Base-by-base conservation (phyloP, 2,797 vertebrate species). In the Allobates femoralis region DNA sequence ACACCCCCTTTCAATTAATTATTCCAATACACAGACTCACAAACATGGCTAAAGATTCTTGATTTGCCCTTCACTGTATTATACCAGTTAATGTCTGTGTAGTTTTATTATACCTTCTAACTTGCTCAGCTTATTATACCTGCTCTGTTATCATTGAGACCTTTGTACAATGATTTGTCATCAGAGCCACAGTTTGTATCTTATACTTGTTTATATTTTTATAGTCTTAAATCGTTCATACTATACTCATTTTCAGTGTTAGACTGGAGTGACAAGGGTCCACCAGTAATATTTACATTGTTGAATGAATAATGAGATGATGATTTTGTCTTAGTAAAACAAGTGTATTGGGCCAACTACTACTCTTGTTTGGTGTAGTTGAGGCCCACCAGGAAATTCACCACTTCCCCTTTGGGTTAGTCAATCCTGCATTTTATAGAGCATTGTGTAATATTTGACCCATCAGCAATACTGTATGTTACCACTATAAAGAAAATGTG, bases 151-250 rank as follows among this genome's bases (percentile, higher is more conserved):
- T 73, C 37, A 46, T 3, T 1, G 37, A 46, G 12, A 46, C 34
- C 34, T 46, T 46, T 46, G 34, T 23, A 71, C 67, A 41, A 4
- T n/a, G 18, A 73, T 23, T 21, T 3, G 10, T 46, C 37, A 16
- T 71, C 67, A 41, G 10, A 41, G 67, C 32, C 15, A 7, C 32
- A 34, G 19, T 69, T 69, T 23, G 34, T 37, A 69, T 67, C 19
- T 69, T 71, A 23, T 37, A 71, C 34, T 37, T 71, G 67, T 41
- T 71, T 32, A 21, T 69, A 69, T 69, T 69, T 41, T n/a, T n/a
- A 71, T 71, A 71, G 67, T 3, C 18, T 11, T 71, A n/a, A 46
- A 71, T n/a, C n/a, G n/a, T n/a, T n/a, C n/a, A n/a, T n/a, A n/a
- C n/a, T n/a, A n/a, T n/a, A n/a, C n/a, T n/a, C n/a, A n/a, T n/a